A percentile compares a stretch with the other conserved stretches of the same genome.
These are phyloP conservation scores for Notothenia rossii DNA, from an alignment of 2,113 vertebrate genomes.

Conservation along the genomic window DNA sequence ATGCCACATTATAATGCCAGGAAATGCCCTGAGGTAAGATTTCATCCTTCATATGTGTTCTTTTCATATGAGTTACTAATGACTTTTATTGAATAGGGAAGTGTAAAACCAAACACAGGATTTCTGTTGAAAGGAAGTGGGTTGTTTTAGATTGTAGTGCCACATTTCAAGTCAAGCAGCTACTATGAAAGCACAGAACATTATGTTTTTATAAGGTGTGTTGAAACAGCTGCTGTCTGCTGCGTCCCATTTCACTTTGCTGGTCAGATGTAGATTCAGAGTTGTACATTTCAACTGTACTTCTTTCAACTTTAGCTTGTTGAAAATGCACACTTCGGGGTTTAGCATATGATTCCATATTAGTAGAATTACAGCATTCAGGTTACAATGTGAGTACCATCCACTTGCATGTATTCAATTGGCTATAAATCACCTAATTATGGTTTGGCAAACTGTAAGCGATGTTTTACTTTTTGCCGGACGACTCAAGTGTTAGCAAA, in stretches of 20 bases:
- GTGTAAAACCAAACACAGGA: slow-evolving; percentile 49
- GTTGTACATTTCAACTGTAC: no score
- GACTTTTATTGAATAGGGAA: slow-evolving; percentile 40
- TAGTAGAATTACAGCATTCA: neutral
- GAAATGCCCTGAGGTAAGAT: slow-evolving; percentile 41
- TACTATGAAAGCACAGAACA: neutral
- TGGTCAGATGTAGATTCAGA: no score
- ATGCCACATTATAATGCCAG: slow-evolving; percentile 39
- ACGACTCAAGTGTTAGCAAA: no score
- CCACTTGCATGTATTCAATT: neutral
- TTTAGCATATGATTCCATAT: neutral
- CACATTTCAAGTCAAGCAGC: slow-evolving; percentile 12
- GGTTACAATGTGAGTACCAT: neutral
- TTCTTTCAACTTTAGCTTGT: neutral
- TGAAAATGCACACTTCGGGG: neutral
- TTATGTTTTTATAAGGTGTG: neutral
- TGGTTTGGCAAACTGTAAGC: no score
- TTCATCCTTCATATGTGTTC: neutral
- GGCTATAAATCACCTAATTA: no score
- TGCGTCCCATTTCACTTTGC: neutral
- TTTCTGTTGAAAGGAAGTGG: slow-evolving; percentile 44
- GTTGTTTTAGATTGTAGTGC: neutral
- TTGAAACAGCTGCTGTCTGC: slow-evolving; percentile 15
- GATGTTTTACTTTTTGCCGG: no score
- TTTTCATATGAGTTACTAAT: neutral